Percentiles rank a stretch among this genome's conserved stretches.
phyloP scores from a whole-genome alignment of 2,888 invertebrate species.

The Hyposoter dolosus region DNA sequence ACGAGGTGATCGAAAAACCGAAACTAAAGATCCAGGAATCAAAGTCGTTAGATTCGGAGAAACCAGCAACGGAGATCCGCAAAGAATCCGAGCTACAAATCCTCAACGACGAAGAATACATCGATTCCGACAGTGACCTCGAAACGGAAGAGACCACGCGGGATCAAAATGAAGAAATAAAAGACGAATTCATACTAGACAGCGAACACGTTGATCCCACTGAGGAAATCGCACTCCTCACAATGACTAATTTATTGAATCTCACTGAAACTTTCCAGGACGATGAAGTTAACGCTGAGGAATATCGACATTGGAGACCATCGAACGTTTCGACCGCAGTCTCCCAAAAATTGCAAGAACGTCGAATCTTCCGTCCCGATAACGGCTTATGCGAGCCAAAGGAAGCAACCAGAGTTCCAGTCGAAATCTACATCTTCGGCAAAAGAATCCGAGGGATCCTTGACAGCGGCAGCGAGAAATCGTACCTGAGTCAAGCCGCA shows the following conservation, averaged over 20 bases:
- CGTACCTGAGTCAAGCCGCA: constrained; percentile 3
- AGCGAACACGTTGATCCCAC: neutral
- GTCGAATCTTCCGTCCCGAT: constrained; percentile 18
- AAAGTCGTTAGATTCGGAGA: neutral
- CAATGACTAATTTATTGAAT: constrained; percentile 1
- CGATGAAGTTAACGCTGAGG: neutral
- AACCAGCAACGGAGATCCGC: neutral
- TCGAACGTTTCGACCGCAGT: neutral
- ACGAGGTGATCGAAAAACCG: neutral
- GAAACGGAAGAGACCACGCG: neutral
- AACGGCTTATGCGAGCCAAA: neutral
- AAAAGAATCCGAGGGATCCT: constrained; percentile 3
- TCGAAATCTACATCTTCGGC: constrained; percentile 11
- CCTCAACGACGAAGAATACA: neutral
- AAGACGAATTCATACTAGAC: neutral
- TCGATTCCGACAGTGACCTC: neutral
- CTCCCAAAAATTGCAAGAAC: neutral
- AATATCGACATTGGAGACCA: constrained; percentile 26
- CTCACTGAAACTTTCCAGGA: neutral
- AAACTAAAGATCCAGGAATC: neutral
- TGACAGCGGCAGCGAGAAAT: constrained; percentile 17
- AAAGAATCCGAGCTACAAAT: neutral
- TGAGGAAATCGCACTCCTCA: neutral
- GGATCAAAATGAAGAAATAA: neutral
- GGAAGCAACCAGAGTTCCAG: neutral